Conservation (phyloP, 2,797 vertebrate genomes). For the Apogon hyalosoma region DNA sequence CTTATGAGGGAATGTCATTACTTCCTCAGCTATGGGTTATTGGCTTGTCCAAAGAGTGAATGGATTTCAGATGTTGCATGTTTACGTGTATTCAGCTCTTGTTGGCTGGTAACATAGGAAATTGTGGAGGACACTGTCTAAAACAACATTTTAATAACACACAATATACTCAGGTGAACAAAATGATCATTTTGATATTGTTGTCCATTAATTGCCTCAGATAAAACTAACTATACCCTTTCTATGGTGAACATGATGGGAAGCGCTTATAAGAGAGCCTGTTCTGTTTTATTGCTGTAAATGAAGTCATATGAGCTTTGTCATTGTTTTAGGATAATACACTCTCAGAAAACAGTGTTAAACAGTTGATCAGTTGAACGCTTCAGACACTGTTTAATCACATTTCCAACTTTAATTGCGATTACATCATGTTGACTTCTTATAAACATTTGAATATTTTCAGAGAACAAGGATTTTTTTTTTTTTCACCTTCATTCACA, state of each 20-base stretch:
- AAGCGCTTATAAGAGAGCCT: constrained; percentile 14
- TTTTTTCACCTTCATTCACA: no score
- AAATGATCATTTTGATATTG: constrained; percentile 13
- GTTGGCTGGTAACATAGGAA: constrained; percentile 39
- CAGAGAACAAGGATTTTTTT: no score
- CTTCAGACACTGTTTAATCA: constrained; percentile 34
- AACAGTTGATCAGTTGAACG: constrained; percentile 24
- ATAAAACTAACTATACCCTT: not conserved
- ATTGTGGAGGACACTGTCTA: constrained; percentile 5
- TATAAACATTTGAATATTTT: no score
- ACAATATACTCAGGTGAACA: constrained; percentile 61
- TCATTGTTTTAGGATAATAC: constrained; percentile 9
- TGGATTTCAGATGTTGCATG: constrained; percentile 44
- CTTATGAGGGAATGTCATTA: constrained; percentile 25
- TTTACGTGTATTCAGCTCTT: constrained; percentile 61
- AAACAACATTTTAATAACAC: constrained; percentile 19
- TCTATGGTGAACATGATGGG: constrained; percentile 27
- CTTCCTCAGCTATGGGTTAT: constrained; percentile 36
- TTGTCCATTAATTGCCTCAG: constrained; percentile 41
- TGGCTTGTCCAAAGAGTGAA: constrained; percentile 63
- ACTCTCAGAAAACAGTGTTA: constrained; percentile 10
- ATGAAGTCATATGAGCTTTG: constrained; percentile 8
- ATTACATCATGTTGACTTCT: no score
- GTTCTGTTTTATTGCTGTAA: not conserved
- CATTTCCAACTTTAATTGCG: no score